Conservation (phyloP, 2,888 invertebrate species). For the Phengaris arion region DNA sequence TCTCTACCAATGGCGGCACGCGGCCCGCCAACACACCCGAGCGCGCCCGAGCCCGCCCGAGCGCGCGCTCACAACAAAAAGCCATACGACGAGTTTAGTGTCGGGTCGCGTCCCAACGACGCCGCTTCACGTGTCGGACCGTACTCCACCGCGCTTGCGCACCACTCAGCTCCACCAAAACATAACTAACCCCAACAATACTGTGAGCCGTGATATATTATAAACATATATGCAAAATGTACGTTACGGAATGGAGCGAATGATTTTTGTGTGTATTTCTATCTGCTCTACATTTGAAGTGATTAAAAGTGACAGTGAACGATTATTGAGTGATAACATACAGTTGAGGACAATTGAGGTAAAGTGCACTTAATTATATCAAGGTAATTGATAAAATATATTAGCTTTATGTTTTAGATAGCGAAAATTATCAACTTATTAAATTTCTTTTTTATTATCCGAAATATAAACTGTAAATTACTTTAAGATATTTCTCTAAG, state of each 20-base stretch:
- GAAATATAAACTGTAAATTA: neutral
- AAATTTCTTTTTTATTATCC: neutral
- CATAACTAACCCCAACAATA: constrained; percentile 49
- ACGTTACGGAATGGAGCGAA: constrained; percentile 74
- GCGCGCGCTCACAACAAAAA: constrained; percentile 75
- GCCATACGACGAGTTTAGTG: constrained; percentile 77
- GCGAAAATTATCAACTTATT: neutral
- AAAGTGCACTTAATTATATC: constrained; percentile 43
- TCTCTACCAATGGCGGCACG: constrained; percentile 50
- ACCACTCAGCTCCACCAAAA: constrained; percentile 45
- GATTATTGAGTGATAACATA: constrained; percentile 60
- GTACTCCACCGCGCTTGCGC: constrained; percentile 58
- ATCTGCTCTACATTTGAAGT: constrained; percentile 65
- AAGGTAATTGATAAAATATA: constrained; percentile 25
- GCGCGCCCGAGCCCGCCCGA: constrained; percentile 58
- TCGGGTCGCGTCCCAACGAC: constrained; percentile 79
- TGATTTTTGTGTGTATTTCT: constrained; percentile 73
- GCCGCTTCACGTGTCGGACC: constrained; percentile 71
- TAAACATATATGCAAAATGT: constrained; percentile 56
- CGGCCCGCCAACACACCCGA: constrained; percentile 58
- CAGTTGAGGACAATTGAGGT: constrained; percentile 70
- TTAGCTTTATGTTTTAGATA: neutral
- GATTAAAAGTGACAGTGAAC: constrained; percentile 76
- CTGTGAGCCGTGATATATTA: constrained; percentile 52
- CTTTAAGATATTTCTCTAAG: neutral